Conservation (phyloP, 2,797 vertebrate genomes). For the Melanogrammus aeglefinus region DNA sequence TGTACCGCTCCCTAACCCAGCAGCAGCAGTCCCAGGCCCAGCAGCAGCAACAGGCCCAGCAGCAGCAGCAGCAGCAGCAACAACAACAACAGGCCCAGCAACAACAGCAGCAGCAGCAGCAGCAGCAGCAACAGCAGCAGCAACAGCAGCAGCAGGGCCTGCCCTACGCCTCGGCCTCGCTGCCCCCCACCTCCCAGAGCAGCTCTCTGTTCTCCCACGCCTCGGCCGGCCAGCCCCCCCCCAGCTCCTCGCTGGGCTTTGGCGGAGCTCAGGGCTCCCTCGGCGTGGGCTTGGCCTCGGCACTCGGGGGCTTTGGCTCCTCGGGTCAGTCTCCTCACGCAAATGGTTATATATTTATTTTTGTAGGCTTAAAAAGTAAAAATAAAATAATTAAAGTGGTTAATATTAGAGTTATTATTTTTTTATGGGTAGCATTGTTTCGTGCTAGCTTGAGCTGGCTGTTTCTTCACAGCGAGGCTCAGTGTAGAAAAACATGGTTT, state of each 20-base stretch:
- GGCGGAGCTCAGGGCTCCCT: conserved; percentile 85
- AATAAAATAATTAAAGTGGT: no score
- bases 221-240: conserved; percentile 84
- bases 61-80: conserved; percentile 66
- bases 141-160: conserved; percentile 85
- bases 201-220: conserved; percentile 97
- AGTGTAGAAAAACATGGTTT: no score
- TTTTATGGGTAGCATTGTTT: no score
- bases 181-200: conserved; percentile 92
- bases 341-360: not conserved
- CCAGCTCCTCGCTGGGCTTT: conserved; percentile 91
- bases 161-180: conserved; percentile 88
- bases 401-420: no score
- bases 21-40: conserved; percentile 79
- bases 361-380: not conserved
- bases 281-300: conserved; percentile 91
- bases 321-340: conserved; percentile 79
- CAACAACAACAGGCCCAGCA: conserved; percentile 71
- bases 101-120: conserved; percentile 64
- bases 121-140: conserved; percentile 78
- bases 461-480: no score
- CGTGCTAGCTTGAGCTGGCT: no score
- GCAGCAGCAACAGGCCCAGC: conserved; percentile 69
- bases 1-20: conserved; percentile 89
- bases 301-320: conserved; percentile 94